These are phyloP conservation scores for Spea hammondii DNA, from an alignment of 2,797 vertebrate genomes.

Conservation along the genomic window DNA sequence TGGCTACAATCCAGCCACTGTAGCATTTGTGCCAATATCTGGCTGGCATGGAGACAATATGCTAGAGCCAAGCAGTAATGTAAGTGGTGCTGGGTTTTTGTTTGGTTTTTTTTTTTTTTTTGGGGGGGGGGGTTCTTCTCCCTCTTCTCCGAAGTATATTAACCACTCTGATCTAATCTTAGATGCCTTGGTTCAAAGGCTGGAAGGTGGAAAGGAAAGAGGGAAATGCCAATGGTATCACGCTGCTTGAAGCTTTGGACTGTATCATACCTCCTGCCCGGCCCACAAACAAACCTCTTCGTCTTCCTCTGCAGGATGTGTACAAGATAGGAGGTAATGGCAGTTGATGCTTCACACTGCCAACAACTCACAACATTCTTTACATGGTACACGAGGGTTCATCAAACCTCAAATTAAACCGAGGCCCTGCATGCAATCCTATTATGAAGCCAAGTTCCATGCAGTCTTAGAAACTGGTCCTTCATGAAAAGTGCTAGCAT, in stretches of 20 bases:
- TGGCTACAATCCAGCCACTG: slow-evolving; percentile 53
- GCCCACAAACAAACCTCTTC: slow-evolving; percentile 62
- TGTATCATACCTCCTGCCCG: slow-evolving; percentile 59
- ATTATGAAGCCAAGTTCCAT: too few species aligned
- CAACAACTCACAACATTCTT: too few species aligned
- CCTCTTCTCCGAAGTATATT: neutral
- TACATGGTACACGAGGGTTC: too few species aligned
- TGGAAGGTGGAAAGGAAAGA: slow-evolving; percentile 66
- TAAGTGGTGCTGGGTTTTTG: slow-evolving; percentile 33
- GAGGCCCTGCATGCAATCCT: too few species aligned
- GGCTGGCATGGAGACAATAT: slow-evolving; percentile 84
- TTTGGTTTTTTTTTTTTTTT: neutral
- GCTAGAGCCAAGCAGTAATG: slow-evolving; percentile 73
- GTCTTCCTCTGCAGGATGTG: slow-evolving; percentile 71
- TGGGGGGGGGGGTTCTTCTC: too few species aligned
- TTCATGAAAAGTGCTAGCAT: too few species aligned
- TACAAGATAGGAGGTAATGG: slow-evolving; percentile 69
- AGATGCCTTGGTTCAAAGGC: slow-evolving; percentile 68
- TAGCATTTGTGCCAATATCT: slow-evolving; percentile 76
- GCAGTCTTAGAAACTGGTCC: too few species aligned
- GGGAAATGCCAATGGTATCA: slow-evolving; percentile 56
- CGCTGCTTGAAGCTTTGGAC: slow-evolving; percentile 63
- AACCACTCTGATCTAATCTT: neutral
- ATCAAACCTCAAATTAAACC: too few species aligned
- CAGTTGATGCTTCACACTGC: too few species aligned